Percentiles rank a stretch among this genome's conserved stretches.
Conservation (phyloP, 2,797 vertebrate genomes). For the Xiphorhynchus erythropygius region DNA sequence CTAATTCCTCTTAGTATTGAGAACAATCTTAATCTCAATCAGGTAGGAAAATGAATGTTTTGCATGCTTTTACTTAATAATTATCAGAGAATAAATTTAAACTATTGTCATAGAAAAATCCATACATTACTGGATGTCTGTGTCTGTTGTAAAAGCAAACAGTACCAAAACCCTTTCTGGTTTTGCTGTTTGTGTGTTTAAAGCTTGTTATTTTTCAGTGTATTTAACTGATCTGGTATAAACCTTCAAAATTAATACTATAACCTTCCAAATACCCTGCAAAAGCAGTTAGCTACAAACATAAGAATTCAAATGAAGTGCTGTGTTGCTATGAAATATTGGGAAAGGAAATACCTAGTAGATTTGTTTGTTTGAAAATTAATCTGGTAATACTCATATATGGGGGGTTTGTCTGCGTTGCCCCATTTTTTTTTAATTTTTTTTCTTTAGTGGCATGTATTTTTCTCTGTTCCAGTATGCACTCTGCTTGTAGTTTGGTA, state of each 20-base stretch:
- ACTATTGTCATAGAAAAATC: background rate
- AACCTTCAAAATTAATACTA: background rate
- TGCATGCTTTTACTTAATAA: background rate
- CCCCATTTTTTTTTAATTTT: background rate
- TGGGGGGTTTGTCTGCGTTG: background rate
- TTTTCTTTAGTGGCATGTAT: background rate
- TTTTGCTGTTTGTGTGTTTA: background rate
- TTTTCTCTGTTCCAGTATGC: background rate
- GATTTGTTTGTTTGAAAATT: background rate
- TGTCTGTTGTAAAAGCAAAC: background rate
- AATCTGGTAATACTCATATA: background rate
- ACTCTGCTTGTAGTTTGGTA: background rate
- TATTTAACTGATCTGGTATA: background rate
- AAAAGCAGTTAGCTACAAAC: background rate
- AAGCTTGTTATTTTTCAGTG: background rate
- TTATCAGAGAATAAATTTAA: background rate
- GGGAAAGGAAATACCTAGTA: background rate
- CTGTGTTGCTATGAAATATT: background rate
- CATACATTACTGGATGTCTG: background rate
- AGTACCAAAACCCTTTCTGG: background rate
- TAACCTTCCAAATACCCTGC: background rate
- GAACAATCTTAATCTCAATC: constrained; percentile 97
- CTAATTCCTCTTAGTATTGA: constrained; percentile 96
- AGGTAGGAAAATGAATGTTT: constrained; percentile 78
- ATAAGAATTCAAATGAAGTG: background rate